phyloP scores from a whole-genome alignment of 2,888 invertebrate species.

The Pristionchus mayeri region DNA sequence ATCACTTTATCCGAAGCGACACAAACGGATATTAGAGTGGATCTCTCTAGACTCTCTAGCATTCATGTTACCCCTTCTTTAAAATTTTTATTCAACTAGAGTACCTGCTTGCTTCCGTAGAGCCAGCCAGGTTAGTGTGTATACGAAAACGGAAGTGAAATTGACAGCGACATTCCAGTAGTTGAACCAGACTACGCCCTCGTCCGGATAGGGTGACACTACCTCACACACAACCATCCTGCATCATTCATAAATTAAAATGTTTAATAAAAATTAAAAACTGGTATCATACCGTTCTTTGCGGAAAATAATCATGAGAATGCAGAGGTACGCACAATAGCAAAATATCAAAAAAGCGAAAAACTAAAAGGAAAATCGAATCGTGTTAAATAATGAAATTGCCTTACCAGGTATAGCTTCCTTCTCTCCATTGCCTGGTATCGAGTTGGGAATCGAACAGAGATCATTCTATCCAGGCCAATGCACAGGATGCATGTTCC shows the following conservation, averaged over 20 bases:
- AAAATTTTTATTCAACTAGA: no score
- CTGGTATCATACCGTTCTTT: background rate
- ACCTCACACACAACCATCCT: background rate
- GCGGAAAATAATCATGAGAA: background rate
- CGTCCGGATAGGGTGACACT: background rate
- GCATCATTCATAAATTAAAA: background rate
- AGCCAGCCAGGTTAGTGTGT: background rate
- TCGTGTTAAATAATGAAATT: no score
- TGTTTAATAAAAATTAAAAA: background rate
- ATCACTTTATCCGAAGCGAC: no score
- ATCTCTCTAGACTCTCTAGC: no score
- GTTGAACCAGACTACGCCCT: background rate
- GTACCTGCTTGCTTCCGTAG: no score
- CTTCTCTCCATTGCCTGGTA: background rate
- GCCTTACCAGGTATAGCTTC: no score
- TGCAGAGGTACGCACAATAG: background rate
- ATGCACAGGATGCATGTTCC: background rate
- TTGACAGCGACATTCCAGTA: background rate
- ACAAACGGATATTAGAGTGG: no score
- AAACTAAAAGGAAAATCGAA: background rate
- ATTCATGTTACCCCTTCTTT: no score
- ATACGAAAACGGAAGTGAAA: background rate
- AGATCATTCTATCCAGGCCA: background rate
- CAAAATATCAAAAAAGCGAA: background rate
- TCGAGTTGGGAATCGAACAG: background rate